Conservation (phyloP, 2,888 invertebrate species). For the Didymodactylos carnosus region DNA sequence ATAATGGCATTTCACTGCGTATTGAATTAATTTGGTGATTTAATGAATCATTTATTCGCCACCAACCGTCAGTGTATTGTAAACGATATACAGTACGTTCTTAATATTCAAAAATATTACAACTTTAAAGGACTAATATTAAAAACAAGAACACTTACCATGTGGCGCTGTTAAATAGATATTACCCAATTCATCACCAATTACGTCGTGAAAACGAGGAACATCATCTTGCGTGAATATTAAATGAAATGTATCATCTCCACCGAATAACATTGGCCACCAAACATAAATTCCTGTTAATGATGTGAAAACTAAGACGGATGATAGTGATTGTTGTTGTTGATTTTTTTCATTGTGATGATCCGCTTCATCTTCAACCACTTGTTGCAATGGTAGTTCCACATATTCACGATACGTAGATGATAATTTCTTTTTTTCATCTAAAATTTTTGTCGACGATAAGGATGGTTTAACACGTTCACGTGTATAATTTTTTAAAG, state of each 20-base stretch:
- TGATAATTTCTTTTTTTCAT: too few relatives aligned
- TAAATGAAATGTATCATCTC: background rate
- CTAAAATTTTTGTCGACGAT: too few relatives aligned
- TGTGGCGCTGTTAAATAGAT: background rate
- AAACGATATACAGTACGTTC: background rate
- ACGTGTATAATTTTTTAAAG: too few relatives aligned
- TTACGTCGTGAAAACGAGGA: background rate
- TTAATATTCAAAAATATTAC: too few relatives aligned
- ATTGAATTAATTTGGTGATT: background rate
- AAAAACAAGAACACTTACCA: too few relatives aligned
- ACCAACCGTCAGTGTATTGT: background rate
- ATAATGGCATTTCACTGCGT: background rate
- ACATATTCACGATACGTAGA: too few relatives aligned
- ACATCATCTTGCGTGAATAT: background rate
- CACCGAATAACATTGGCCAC: background rate
- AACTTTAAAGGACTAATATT: too few relatives aligned
- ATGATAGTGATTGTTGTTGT: background rate
- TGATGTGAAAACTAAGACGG: background rate
- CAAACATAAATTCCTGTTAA: background rate
- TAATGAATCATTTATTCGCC: background rate
- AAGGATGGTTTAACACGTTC: too few relatives aligned
- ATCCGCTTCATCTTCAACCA: background rate
- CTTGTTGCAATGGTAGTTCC: too few relatives aligned
- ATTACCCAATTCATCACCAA: background rate
- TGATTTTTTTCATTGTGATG: background rate